Conservation (phyloP, 2,797 vertebrate genomes). For the Spheniscus humboldti region DNA sequence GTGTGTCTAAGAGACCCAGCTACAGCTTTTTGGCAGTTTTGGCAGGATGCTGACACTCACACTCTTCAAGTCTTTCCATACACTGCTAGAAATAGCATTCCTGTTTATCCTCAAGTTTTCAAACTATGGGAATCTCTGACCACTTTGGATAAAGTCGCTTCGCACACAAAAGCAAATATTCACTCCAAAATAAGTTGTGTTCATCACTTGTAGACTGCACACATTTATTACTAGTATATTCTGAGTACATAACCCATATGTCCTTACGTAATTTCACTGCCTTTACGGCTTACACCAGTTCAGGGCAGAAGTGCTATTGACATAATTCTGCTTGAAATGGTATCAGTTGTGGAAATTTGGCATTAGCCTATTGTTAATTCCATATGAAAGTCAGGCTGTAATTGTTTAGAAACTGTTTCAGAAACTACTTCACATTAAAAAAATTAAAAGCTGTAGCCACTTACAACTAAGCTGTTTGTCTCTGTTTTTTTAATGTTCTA, state of each 20-base stretch:
- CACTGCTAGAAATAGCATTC: neutral
- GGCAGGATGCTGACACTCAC: neutral
- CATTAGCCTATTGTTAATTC: neutral
- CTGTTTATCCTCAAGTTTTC: neutral
- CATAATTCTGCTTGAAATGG: neutral
- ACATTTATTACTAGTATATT: neutral
- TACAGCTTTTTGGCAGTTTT: neutral
- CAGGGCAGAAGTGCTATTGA: neutral
- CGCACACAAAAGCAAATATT: neutral
- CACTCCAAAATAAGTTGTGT: neutral
- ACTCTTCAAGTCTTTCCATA: neutral
- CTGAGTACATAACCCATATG: neutral
- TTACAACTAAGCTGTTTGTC: neutral
- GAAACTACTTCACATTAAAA: neutral
- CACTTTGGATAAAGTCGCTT: neutral
- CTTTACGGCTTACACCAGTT: neutral
- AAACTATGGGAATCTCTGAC: neutral
- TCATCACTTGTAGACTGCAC: neutral
- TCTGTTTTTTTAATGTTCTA: neutral
- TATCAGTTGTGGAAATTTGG: neutral
- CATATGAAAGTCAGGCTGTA: neutral
- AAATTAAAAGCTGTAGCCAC: neutral
- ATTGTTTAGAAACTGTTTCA: neutral
- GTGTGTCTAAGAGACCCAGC: neutral
- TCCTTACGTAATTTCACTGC: neutral